Percentiles rank a stretch among this genome's conserved stretches.
Evolutionary conservation across 2,888 invertebrate species (phyloP).

Genomic region (Eugnorisma glareosa): DNA sequence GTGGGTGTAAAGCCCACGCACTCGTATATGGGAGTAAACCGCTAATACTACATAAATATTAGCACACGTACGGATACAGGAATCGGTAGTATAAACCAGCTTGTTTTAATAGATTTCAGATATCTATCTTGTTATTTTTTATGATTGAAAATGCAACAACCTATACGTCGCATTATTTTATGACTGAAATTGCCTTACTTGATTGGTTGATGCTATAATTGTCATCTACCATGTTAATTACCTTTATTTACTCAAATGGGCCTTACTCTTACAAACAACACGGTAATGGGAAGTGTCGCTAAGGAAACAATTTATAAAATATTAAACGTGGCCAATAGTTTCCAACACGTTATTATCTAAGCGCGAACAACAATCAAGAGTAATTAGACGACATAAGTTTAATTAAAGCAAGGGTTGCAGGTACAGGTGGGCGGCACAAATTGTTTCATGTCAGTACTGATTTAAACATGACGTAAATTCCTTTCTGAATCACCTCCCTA

Average conservation of each 20-base stretch:
- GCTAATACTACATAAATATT: slow-evolving; percentile 27
- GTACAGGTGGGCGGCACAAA: slow-evolving; percentile 72
- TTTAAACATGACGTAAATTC: slow-evolving; percentile 72
- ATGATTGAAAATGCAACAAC: neutral
- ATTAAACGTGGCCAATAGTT: slow-evolving; percentile 46
- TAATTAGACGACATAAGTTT: slow-evolving; percentile 76
- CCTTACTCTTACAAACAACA: slow-evolving; percentile 6
- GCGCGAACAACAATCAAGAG: slow-evolving; percentile 69
- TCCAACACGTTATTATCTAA: slow-evolving; percentile 57
- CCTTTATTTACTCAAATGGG: neutral
- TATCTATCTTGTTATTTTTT: neutral
- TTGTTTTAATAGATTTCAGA: neutral
- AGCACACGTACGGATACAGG: neutral
- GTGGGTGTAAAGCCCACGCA: slow-evolving; percentile 35
- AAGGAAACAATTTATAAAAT: slow-evolving; percentile 37
- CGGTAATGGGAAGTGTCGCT: slow-evolving; percentile 8
- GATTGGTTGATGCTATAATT: neutral
- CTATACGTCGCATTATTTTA: neutral
- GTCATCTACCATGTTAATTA: neutral
- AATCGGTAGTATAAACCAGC: slow-evolving; percentile 16
- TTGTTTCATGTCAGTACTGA: slow-evolving; percentile 71
- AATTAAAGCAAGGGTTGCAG: slow-evolving; percentile 74
- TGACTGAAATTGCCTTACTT: neutral
- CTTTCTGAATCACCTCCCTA: slow-evolving; percentile 57
- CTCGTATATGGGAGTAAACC: slow-evolving; percentile 19